Conservation (phyloP, 2,888 invertebrate species). For the Steinernema carpocapsae region DNA sequence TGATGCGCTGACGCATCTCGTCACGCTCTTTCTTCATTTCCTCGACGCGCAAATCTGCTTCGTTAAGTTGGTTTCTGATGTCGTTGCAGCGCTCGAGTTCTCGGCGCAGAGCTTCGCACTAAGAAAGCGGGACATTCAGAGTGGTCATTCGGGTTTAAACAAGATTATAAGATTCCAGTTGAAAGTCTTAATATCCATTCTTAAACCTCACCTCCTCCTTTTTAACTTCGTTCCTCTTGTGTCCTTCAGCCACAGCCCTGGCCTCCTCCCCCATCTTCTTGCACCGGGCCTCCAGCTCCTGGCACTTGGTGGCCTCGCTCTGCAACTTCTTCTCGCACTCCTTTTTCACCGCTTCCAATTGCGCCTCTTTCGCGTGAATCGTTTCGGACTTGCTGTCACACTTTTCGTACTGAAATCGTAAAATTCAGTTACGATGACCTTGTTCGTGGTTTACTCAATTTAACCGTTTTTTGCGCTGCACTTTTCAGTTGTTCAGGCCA, state of each 20-base stretch:
- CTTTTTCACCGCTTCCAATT: neutral
- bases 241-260: neutral
- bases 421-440: slow-evolving; percentile 15
- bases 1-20: slow-evolving; percentile 33
- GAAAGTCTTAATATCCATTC: too few relatives aligned
- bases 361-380: slow-evolving; percentile 21
- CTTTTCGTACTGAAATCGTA: slow-evolving; percentile 26
- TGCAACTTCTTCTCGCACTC: slow-evolving; percentile 8
- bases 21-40: slow-evolving; percentile 25
- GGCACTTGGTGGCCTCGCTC: neutral
- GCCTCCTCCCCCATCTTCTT: slow-evolving; percentile 11
- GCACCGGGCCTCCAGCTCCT: neutral
- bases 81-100: slow-evolving; percentile 30
- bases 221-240: neutral
- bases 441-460: neutral
- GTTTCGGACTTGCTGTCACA: slow-evolving; percentile 13
- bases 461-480: slow-evolving; percentile 5
- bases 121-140: too few relatives aligned
- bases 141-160: too few relatives aligned
- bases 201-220: slow-evolving; percentile 28
- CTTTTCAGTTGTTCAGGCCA: neutral
- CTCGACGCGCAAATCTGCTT: slow-evolving; percentile 16
- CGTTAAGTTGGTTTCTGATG: slow-evolving; percentile 24
- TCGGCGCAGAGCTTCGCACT: slow-evolving; percentile 27
- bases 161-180: too few relatives aligned